These are phyloP conservation scores for Phenganax stokvisi DNA, from an alignment of 92 coral and sea anemone species.

Conservation along the genomic window DNA sequence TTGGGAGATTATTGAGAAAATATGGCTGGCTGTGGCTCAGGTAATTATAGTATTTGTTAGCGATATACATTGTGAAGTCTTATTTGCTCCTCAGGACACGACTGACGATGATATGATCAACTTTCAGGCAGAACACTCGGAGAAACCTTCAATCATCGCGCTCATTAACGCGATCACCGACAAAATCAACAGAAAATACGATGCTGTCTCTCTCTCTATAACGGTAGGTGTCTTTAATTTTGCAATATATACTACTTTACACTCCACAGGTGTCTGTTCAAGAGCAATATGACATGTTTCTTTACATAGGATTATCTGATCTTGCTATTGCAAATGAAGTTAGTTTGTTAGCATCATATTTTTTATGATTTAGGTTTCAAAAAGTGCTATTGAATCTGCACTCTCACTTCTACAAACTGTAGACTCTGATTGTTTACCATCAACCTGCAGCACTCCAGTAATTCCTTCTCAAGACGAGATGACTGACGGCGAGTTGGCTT, in stretches of 20 bases:
- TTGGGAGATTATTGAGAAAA: constrained; percentile 92
- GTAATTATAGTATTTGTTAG: constrained; percentile 30
- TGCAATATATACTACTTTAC: background rate
- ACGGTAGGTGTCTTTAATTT: constrained; percentile 41
- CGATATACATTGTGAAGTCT: background rate
- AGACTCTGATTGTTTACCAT: background rate
- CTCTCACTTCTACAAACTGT: constrained; percentile 42
- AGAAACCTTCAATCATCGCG: constrained; percentile 82
- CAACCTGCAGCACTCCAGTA: constrained; percentile 4
- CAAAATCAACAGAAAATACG: constrained; percentile 79
- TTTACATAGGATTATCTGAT: background rate
- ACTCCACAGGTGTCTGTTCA: too few species aligned
- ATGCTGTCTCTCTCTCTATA: constrained; percentile 78
- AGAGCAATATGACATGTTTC: too few species aligned
- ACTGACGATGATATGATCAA: background rate
- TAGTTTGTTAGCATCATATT: background rate
- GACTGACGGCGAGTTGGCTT: constrained; percentile 7
- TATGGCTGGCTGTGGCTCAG: constrained; percentile 93
- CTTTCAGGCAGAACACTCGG: constrained; percentile 89
- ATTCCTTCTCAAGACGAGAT: constrained; percentile 25
- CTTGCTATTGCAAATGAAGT: background rate
- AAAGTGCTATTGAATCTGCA: constrained; percentile 60
- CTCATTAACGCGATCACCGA: constrained; percentile 61
- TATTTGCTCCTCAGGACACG: background rate
- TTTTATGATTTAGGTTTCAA: constrained; percentile 55